Evolutionary conservation across 92 coral and sea anemone genomes (phyloP), one percentile per base, ranked within the genome.

Genomic region (Desmophyllum pertusum): DNA sequence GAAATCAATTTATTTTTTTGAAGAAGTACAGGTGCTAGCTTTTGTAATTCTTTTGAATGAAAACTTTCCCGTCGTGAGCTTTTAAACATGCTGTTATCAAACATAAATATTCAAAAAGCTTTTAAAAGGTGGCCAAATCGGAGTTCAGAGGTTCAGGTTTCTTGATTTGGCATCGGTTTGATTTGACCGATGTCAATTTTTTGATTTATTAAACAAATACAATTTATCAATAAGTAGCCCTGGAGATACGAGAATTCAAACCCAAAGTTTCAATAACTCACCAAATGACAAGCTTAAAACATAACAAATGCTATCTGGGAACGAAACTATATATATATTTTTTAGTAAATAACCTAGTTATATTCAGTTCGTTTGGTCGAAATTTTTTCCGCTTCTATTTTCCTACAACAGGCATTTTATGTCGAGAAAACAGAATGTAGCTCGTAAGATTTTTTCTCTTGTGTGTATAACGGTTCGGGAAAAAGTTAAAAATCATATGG

Each of bases 21-120:
- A 35, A 36, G 27, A 4, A 10, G 4, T 38, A 72, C 84, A 80
- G 84, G 84, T 69, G 84, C 67, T 0, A 29, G 51, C 52, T 69
- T 48, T 45, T 27, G 67, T 52, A 38, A 80, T 37, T 80, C 57
- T 68, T 68, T 39, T 35, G 59, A 53, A 53, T 48, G 31, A 25
- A 48, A 36, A 45, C 30, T 51, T 80, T 80, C 57, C 84, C 67
- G 84, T 77, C 68, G 84, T 29, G 84, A 80, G 38, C 51, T 14
- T 39, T 51, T 36, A 19, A 25, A 80, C 36, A 80, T 39, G 38
- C 39, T 25, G 33, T 52, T 78, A 41, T 78, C 45, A 67, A 43
- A 41, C 59, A 68, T 42, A 43, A 42, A 80, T 80, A 80, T 80
- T 80, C 76, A 80, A 52, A 73, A 43, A 29, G 10, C 48, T 48